A percentile compares a stretch with the other conserved stretches of the same genome.
phyloP scores from a whole-genome alignment of 2,888 invertebrate genomes.

The Geophilus truncorum region DNA sequence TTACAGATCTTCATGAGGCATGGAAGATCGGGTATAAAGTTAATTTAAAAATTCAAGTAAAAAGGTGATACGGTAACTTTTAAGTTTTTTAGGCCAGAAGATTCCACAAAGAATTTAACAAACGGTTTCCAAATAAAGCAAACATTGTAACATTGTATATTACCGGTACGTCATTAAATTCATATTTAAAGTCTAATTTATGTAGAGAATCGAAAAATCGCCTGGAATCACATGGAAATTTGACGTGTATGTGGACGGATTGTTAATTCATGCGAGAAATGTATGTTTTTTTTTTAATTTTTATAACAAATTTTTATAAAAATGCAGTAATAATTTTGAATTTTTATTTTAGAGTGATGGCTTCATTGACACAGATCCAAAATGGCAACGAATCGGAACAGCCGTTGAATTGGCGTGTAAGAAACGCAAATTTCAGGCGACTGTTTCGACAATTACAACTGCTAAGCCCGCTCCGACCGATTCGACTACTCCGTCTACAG shows the following conservation, averaged over 20 bases:
- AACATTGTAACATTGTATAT: neutral
- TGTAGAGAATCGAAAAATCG: neutral
- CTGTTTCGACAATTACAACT: neutral
- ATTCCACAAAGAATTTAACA: neutral
- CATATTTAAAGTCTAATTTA: neutral
- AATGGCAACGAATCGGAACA: neutral
- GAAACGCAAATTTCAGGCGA: neutral
- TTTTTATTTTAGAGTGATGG: neutral
- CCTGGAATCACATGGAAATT: neutral
- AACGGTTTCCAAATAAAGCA: slow-evolving; percentile 5
- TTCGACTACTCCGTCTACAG: too few species aligned
- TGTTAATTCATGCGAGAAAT: neutral
- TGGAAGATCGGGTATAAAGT: neutral
- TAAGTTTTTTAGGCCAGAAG: neutral
- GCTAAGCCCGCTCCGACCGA: neutral
- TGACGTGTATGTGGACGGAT: neutral
- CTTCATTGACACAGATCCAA: neutral
- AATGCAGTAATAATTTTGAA: neutral
- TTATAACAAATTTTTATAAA: neutral
- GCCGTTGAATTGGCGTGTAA: neutral
- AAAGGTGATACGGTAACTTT: neutral
- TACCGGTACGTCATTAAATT: neutral
- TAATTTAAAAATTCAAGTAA: neutral
- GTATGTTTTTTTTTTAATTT: neutral
- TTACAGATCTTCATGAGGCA: neutral